Percentiles rank a stretch among this genome's conserved stretches.
Conservation (phyloP, 2,888 invertebrate genomes). For the Mystacides longicornis region DNA sequence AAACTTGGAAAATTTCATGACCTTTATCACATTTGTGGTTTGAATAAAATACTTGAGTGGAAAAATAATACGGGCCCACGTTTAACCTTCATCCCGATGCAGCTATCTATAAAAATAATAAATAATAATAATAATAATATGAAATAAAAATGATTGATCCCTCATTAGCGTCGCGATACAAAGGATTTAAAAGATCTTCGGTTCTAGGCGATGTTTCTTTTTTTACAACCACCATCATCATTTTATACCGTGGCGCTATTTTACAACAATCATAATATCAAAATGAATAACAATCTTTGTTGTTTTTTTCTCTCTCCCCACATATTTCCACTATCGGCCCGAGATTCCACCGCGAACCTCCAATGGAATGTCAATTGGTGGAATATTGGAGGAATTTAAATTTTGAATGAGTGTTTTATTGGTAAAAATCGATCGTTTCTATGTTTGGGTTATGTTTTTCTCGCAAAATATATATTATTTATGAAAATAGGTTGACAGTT, state of each 20-base stretch:
- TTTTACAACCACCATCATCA: constrained; percentile 9
- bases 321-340: background rate
- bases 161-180: constrained; percentile 22
- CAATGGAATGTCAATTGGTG: background rate
- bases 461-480: too few relatives aligned
- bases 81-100: too few relatives aligned
- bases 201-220: background rate
- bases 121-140: too few relatives aligned
- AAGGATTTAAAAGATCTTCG: constrained; percentile 5
- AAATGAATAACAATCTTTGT: background rate
- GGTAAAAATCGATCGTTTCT: too few relatives aligned
- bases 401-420: background rate
- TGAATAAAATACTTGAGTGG: too few relatives aligned
- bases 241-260: background rate
- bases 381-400: constrained; percentile 1
- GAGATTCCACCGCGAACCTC: background rate
- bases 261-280: constrained; percentile 5
- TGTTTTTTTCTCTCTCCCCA: background rate
- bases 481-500: too few relatives aligned
- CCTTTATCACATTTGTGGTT: too few relatives aligned
- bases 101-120: background rate
- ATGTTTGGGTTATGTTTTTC: too few relatives aligned
- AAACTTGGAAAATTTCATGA: too few relatives aligned
- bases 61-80: too few relatives aligned
- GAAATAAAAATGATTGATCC: constrained; percentile 25